Conservation (phyloP, 1,140 invertebrate species). For the Manduca sexta region DNA sequence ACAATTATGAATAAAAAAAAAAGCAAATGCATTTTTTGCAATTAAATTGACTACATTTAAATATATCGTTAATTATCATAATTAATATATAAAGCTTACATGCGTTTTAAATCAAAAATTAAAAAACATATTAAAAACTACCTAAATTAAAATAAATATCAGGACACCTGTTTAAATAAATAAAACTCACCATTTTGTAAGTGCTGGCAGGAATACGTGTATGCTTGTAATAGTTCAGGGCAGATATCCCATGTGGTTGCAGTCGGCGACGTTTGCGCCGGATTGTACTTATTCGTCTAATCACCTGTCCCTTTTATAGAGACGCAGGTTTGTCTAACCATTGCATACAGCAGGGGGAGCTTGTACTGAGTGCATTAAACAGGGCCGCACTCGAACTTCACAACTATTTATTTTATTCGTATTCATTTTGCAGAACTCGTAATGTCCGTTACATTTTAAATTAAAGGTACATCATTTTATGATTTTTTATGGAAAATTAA, state of each 20-base stretch:
- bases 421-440: too few species aligned
- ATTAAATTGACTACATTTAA: background rate
- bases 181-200: conserved; percentile 50
- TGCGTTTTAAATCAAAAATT: background rate
- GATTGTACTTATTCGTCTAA: conserved; percentile 63
- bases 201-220: background rate
- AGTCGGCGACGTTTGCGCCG: conserved; percentile 47
- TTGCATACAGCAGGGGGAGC: conserved; percentile 61
- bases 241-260: conserved; percentile 51
- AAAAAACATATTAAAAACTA: too few species aligned
- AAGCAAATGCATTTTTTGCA: too few species aligned
- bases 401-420: too few species aligned
- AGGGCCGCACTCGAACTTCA: conserved; percentile 39
- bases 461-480: too few species aligned
- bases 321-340: conserved; percentile 65
- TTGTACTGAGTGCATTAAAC: conserved; percentile 50
- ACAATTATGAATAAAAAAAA: too few species aligned
- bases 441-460: too few species aligned
- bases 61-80: background rate
- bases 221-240: conserved; percentile 15
- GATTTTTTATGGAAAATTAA: too few species aligned
- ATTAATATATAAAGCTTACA: background rate
- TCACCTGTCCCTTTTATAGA: conserved; percentile 70
- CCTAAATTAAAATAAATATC: background rate
- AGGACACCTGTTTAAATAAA: background rate